Base-by-base conservation (phyloP, 1,140 invertebrate species). In the Panagrolaimus sp. region DNA sequence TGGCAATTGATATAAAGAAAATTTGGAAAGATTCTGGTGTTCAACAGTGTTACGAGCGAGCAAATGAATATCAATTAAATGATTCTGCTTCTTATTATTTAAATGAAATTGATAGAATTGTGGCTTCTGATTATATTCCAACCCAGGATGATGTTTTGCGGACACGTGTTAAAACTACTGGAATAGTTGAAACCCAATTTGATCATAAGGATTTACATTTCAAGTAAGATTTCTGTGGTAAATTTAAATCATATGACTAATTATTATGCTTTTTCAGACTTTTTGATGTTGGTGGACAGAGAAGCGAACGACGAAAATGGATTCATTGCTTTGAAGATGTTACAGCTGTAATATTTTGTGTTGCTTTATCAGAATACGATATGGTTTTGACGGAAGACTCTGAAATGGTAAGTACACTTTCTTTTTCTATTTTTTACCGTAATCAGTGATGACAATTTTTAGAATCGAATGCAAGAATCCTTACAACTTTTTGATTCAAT, bases 281-380 rank as follows among this genome's bases (percentile, higher is more conserved):
- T 43, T 83, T 83, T 67, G 80, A 82, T 58, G 82, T 82, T 24
- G 80, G 80, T 55, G 80, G 80, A 12, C 82, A 82, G 58, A 67
- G 93, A 77, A 94, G 91, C n/a, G 93, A 95, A 84, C 86, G 93
- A 70, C 95, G 95, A 85, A 95, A 95, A 84, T 95, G 93, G 93
- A 96, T 96, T 80, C 93, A 96, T 83, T 96, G 93, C 87, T 96
- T 96, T 84, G 93, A 95, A 85, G 92, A 97, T 26, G 93, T 96
- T 1, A 94, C 92, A 9, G 92, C 93, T 63, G 96, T 87, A 67
- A 86, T 87, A 68, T 87, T 87, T 71, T 85, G 87, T 75, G 85
- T 83, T 21, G 81, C 84, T 62, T 73, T 86, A 81, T 76, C 84
- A 87, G 93, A 94, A 38, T 96, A 97, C 84, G 94, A 96, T 86